Conservation (phyloP, 2,113 vertebrate species). For the Trochalopteron elliotii region DNA sequence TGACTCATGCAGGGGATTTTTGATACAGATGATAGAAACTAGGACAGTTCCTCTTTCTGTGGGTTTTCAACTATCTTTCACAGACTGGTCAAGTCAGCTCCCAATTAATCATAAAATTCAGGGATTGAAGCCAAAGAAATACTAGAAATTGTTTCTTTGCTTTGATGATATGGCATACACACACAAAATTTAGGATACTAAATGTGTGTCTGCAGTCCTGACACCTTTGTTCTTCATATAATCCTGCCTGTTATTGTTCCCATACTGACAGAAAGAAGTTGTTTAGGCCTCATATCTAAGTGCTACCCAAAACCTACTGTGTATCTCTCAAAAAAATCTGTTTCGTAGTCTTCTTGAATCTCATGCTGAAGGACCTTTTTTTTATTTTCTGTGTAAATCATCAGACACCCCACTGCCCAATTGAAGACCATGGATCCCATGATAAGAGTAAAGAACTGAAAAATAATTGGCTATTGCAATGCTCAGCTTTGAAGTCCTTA, state of each 20-base stretch:
- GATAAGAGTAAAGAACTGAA: not conserved
- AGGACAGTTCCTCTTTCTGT: not conserved
- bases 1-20: not conserved
- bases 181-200: not conserved
- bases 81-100: not conserved
- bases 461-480: slow-evolving; percentile 4
- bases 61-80: not conserved
- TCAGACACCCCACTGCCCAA: not conserved
- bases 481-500: not conserved
- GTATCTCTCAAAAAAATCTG: not conserved
- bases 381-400: not conserved
- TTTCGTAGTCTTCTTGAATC: not conserved
- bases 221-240: not conserved
- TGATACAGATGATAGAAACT: not conserved
- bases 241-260: not conserved
- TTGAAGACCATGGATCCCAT: not conserved
- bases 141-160: not conserved
- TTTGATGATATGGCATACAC: not conserved
- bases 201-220: not conserved
- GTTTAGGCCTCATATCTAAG: not conserved
- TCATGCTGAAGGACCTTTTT: not conserved
- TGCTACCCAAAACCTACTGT: not conserved
- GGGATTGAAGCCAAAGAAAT: not conserved
- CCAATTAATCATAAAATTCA: not conserved
- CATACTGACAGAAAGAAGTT: not conserved